phyloP scores from a whole-genome alignment of 2,888 invertebrate species.

The Sinopyrophorus schimmeli region DNA sequence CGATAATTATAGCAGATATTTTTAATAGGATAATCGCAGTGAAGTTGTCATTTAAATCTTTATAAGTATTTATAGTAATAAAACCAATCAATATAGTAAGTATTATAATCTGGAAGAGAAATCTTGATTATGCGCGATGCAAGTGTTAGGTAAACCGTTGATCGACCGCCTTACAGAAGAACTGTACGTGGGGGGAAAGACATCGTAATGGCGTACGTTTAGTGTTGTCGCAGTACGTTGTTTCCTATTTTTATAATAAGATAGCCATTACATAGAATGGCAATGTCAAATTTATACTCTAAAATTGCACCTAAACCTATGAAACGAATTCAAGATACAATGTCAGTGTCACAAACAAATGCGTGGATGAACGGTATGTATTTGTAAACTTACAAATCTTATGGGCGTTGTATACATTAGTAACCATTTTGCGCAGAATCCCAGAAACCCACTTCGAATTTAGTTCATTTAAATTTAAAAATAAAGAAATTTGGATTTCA shows the following conservation, averaged over 20 bases:
- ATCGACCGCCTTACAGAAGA: conserved; percentile 25
- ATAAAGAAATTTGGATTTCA: too few species aligned
- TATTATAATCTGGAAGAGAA: conserved; percentile 13
- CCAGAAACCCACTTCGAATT: too few species aligned
- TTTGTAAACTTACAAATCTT: conserved; percentile 17
- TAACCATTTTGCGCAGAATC: conserved; percentile 25
- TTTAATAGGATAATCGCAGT: too few species aligned
- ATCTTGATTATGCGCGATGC: conserved; percentile 27
- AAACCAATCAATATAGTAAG: too few species aligned
- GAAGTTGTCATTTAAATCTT: too few species aligned
- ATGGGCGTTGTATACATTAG: conserved; percentile 31
- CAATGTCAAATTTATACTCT: conserved; percentile 78
- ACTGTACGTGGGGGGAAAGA: conserved; percentile 16
- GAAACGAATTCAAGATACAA: conserved; percentile 76
- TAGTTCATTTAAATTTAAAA: too few species aligned
- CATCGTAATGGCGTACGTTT: conserved; percentile 33
- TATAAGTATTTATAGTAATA: too few species aligned
- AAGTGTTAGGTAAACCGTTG: conserved; percentile 19
- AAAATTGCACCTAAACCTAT: conserved; percentile 74
- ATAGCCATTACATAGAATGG: conserved; percentile 49
- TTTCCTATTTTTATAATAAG: conserved; percentile 17
- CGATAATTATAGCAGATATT: too few species aligned
- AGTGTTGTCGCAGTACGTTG: conserved; percentile 17
- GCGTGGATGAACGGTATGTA: conserved; percentile 82
- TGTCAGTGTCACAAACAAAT: conserved; percentile 80